Evolutionary conservation across 2,888 invertebrate species (phyloP).

Genomic region (Nomada lathburiana): DNA sequence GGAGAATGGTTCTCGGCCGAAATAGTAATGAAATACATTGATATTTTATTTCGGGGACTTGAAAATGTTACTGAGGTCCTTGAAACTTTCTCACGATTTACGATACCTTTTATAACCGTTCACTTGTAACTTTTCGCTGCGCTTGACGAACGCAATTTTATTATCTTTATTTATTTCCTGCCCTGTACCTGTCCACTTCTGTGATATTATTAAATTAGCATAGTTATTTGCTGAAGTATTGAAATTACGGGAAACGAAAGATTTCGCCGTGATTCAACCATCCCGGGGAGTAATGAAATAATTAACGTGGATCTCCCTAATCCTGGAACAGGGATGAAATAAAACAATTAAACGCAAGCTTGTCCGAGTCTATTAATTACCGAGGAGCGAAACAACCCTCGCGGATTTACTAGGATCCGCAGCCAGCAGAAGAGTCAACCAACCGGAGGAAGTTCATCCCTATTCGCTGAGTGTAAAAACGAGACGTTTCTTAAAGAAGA

Average conservation of each 20-base stretch:
- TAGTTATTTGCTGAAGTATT: not conserved
- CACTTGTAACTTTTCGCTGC: no score
- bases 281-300: not conserved
- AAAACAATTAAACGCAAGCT: slow-evolving; percentile 10
- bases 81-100: no score
- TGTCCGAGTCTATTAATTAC: slow-evolving; percentile 19
- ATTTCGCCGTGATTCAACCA: not conserved
- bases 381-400: not conserved
- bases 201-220: not conserved
- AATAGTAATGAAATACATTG: no score
- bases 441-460: no score
- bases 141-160: not conserved
- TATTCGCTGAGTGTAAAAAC: not conserved
- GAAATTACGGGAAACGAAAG: not conserved
- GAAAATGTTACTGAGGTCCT: no score
- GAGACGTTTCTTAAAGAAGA: not conserved
- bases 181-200: not conserved
- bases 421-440: not conserved
- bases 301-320: slow-evolving; percentile 7
- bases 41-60: no score
- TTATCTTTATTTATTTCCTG: not conserved
- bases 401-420: not conserved
- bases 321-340: slow-evolving; percentile 10
- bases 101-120: no score
- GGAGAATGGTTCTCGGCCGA: no score